Evolutionary conservation across 2,797 vertebrate species (phyloP).

Genomic region (Pseudochirops corinnae): DNA sequence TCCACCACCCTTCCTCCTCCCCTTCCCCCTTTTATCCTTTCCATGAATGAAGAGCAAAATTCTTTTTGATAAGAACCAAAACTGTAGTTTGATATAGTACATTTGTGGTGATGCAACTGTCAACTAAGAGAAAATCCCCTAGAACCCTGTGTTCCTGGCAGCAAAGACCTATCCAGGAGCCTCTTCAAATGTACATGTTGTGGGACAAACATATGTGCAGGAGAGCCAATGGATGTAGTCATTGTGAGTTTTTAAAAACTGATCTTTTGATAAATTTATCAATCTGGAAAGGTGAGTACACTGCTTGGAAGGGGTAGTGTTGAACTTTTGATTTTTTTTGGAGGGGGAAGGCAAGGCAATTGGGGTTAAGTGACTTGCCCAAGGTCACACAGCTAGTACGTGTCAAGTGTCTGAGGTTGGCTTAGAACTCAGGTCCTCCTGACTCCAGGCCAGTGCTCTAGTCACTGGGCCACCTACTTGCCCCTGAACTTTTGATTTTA

Average conservation of each 20-base stretch:
- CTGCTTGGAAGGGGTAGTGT: background rate
- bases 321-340: background rate
- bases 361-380: no score
- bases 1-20: background rate
- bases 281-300: background rate
- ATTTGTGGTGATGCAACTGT: background rate
- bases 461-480: no score
- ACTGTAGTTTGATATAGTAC: conserved; percentile 24
- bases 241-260: no score
- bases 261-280: background rate
- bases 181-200: background rate
- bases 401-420: no score
- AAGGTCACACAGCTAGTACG: no score
- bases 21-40: background rate
- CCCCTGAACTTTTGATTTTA: background rate
- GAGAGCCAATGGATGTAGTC: background rate
- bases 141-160: conserved; percentile 15
- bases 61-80: conserved; percentile 14
- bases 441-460: no score
- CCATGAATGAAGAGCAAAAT: conserved; percentile 31
- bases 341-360: no score
- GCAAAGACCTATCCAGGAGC: background rate
- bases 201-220: background rate
- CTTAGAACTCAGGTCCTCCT: no score
- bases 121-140: background rate